Evolutionary conservation across 23 tunicate genomes (phyloP).

Genomic region (Aplidium turbinatum): DNA sequence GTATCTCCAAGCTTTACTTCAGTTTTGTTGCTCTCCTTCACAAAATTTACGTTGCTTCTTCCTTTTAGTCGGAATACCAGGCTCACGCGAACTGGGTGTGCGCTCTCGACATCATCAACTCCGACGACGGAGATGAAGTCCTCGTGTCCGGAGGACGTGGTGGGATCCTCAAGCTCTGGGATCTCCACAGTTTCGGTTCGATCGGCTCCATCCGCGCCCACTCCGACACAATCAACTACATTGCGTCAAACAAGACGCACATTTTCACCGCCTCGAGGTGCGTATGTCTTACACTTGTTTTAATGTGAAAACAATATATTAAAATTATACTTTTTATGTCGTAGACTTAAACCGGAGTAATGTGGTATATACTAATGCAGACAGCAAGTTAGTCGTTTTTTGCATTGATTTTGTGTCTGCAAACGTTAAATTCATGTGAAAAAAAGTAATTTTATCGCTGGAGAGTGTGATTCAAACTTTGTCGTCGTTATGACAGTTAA

Average conservation of each 20-base stretch:
- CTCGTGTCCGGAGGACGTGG: slow-evolving; percentile 88
- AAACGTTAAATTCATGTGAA: too few species aligned
- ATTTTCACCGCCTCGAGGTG: slow-evolving; percentile 84
- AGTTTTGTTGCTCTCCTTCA: not conserved
- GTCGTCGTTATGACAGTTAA: too few species aligned
- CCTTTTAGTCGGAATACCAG: slow-evolving; percentile 56
- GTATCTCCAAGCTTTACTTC: too few species aligned
- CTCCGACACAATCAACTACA: slow-evolving; percentile 60
- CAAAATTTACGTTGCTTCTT: not conserved
- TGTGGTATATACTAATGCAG: too few species aligned
- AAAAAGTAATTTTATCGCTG: too few species aligned
- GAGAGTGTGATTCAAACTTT: too few species aligned
- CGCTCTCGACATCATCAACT: slow-evolving; percentile 60
- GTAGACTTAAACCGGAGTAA: too few species aligned
- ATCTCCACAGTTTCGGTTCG: slow-evolving; percentile 52
- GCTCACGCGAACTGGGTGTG: slow-evolving; percentile 89
- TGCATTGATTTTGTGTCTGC: too few species aligned
- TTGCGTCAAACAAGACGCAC: slow-evolving; percentile 60
- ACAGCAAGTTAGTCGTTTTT: too few species aligned
- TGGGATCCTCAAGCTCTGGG: slow-evolving; percentile 79
- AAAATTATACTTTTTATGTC: too few species aligned
- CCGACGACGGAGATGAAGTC: slow-evolving; percentile 38
- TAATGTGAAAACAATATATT: too few species aligned
- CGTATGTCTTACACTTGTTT: not conserved
- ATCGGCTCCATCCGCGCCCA: slow-evolving; percentile 78